phyloP scores from a whole-genome alignment of 1,140 invertebrate genomes.

The Drosophila pseudoobscura region DNA sequence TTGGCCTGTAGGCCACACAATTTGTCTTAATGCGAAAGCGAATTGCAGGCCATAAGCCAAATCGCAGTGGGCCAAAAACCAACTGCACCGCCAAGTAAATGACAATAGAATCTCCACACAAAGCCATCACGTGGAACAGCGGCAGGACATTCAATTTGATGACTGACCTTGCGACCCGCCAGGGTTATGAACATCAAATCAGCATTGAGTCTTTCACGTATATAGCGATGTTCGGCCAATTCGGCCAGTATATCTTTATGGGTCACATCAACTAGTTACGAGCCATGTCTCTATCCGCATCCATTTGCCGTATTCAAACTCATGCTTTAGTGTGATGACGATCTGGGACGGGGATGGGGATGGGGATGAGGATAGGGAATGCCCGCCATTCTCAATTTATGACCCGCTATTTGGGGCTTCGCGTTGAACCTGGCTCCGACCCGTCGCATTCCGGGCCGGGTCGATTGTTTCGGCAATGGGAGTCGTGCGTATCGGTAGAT shows the following conservation, averaged over 20 bases:
- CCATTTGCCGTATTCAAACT: constrained; percentile 2
- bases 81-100: constrained; percentile 30
- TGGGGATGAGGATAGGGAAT: background rate
- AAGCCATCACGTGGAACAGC: constrained; percentile 23
- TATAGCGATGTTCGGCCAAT: constrained; percentile 32
- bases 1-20: constrained; percentile 45
- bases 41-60: constrained; percentile 64
- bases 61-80: constrained; percentile 25
- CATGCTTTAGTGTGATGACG: no score
- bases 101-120: constrained; percentile 25
- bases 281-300: constrained; percentile 30
- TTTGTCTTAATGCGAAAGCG: constrained; percentile 57
- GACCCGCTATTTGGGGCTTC: constrained; percentile 47
- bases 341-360: no score
- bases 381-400: constrained; percentile 60
- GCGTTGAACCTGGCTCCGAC: constrained; percentile 19
- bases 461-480: constrained; percentile 17
- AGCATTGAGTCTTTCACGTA: constrained; percentile 32
- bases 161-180: constrained; percentile 14
- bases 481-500: constrained; percentile 42
- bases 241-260: constrained; percentile 57
- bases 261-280: constrained; percentile 45
- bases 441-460: background rate
- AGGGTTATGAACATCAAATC: constrained; percentile 64
- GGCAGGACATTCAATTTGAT: constrained; percentile 63